Percentiles rank a stretch among this genome's conserved stretches.
Evolutionary conservation across 2,797 vertebrate species (phyloP).

Genomic region (Anniella stebbinsi): DNA sequence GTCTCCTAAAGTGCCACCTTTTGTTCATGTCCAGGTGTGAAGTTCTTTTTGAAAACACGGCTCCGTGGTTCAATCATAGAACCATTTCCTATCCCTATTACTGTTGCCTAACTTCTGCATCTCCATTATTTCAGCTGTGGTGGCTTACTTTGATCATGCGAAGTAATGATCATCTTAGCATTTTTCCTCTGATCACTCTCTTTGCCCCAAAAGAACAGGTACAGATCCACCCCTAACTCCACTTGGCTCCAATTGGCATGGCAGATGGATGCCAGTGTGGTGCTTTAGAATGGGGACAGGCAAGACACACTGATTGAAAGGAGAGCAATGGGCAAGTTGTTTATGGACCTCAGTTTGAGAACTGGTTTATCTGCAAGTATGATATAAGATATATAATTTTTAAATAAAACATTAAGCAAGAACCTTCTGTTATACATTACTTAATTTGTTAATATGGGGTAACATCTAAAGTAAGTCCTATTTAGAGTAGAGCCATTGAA

Average conservation of each 20-base stretch:
- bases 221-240: background rate
- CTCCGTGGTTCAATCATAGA: background rate
- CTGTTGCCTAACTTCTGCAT: background rate
- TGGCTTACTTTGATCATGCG: background rate
- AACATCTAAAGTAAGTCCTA: too few species aligned
- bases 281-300: background rate
- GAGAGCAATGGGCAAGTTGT: background rate
- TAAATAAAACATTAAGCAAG: constrained; percentile 1
- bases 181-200: background rate
- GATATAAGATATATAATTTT: background rate
- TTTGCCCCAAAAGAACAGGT: background rate
- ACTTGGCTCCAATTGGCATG: background rate
- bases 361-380: background rate
- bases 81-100: background rate
- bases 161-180: background rate
- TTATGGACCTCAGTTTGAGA: background rate
- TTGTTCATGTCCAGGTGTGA: background rate
- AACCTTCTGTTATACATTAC: background rate
- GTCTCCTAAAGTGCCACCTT: background rate
- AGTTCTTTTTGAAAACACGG: background rate
- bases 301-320: background rate
- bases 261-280: background rate
- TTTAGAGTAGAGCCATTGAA: too few species aligned
- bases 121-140: background rate
- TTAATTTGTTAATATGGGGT: background rate